Evolutionary conservation across 30 jellyfish, hydroid and myxozoan species (phyloP).

Genomic region (Clytia hemisphaerica): DNA sequence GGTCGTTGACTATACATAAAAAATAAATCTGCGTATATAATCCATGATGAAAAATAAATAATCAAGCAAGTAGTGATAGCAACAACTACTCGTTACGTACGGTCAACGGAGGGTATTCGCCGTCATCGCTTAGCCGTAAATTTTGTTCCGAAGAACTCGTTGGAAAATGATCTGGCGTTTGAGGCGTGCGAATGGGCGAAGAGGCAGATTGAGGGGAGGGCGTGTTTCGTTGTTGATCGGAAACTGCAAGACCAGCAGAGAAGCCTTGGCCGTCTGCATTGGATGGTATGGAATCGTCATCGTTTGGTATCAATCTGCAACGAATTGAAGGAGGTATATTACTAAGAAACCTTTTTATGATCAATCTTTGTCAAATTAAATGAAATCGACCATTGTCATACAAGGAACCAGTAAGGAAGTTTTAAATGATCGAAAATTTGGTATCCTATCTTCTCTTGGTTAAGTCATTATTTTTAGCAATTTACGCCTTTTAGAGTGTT

Average conservation of each 20-base stretch:
- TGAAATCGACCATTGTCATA: too few species aligned
- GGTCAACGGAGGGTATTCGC: constrained; percentile 87
- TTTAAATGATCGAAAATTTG: too few species aligned
- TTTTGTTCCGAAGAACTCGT: constrained; percentile 34
- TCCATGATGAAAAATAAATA: not conserved
- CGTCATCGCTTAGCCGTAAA: constrained; percentile 56
- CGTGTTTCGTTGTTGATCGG: constrained; percentile 45
- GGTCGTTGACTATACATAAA: too few species aligned
- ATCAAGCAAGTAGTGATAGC: not conserved
- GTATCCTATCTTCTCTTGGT: too few species aligned
- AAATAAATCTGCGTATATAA: too few species aligned
- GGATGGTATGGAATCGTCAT: not conserved
- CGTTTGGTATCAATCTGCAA: constrained; percentile 30
- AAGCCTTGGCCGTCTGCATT: constrained; percentile 54
- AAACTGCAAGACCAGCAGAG: constrained; percentile 77
- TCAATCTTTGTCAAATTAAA: too few species aligned
- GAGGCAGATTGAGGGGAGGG: constrained; percentile 35
- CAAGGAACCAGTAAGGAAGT: too few species aligned
- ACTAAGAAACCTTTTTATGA: too few species aligned
- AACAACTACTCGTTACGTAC: constrained; percentile 58
- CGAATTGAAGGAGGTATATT: too few species aligned
- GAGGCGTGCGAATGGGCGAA: constrained; percentile 44
- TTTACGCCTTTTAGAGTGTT: too few species aligned
- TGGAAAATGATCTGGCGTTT: constrained; percentile 39
- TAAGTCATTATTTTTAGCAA: too few species aligned